Conservation (phyloP, 2,113 vertebrate genomes). For the Pygoscelis adeliae region DNA sequence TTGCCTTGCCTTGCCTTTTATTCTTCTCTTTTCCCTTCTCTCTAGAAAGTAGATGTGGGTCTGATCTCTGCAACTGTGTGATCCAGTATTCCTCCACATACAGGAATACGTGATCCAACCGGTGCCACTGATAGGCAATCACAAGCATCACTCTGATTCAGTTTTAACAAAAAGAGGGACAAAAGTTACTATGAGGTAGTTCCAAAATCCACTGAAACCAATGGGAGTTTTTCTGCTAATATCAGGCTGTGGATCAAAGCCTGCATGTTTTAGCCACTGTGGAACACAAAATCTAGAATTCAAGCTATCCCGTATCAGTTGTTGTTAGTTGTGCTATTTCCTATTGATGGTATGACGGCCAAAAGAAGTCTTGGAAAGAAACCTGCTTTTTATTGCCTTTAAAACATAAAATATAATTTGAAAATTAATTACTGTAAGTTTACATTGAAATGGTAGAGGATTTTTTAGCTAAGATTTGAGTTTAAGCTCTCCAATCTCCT, state of each 20-base stretch:
- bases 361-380: neutral
- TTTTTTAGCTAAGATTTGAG: neutral
- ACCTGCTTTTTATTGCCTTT: neutral
- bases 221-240: neutral
- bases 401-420: neutral
- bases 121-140: neutral
- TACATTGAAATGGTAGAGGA: neutral
- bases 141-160: neutral
- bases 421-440: neutral
- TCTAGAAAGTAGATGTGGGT: neutral
- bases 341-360: neutral
- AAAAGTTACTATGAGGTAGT: neutral
- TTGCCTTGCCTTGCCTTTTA: neutral
- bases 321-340: neutral
- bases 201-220: neutral
- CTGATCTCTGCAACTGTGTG: neutral
- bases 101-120: fast-evolving
- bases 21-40: neutral
- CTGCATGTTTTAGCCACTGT: neutral
- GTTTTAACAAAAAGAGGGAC: neutral
- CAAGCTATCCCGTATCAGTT: neutral
- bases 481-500: neutral
- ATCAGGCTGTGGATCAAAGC: neutral
- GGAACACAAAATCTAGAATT: neutral
- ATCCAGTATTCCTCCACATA: neutral